Evolutionary conservation across 2,797 vertebrate species (phyloP).

Genomic region (Caiman crocodilus): DNA sequence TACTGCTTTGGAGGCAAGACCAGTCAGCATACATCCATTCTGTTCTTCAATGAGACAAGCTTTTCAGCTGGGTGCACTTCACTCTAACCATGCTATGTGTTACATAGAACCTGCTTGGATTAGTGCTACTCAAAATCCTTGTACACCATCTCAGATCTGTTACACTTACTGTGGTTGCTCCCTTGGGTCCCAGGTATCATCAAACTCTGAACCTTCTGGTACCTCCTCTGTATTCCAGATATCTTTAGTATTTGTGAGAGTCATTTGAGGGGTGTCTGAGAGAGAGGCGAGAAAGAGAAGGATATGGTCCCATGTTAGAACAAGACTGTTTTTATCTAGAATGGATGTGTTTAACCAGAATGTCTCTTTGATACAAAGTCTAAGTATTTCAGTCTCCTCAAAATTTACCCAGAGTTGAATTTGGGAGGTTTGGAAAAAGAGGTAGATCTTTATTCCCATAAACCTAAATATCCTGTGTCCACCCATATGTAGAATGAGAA

Average conservation of each 20-base stretch:
- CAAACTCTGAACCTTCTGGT: constrained; percentile 78
- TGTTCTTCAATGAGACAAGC: background rate
- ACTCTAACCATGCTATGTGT: background rate
- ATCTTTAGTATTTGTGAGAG: constrained; percentile 51
- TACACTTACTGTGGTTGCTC: constrained; percentile 83
- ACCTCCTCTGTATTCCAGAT: constrained; percentile 83
- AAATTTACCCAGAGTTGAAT: background rate
- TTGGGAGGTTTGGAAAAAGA: background rate
- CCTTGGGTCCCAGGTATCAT: constrained; percentile 81
- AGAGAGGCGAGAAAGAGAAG: constrained; percentile 12
- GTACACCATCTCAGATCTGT: constrained; percentile 21
- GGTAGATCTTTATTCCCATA: background rate
- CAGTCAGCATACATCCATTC: background rate
- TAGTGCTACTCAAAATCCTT: background rate
- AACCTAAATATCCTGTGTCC: background rate
- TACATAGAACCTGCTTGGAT: constrained; percentile 23
- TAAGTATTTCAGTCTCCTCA: background rate
- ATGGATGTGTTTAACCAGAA: background rate
- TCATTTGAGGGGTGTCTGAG: constrained; percentile 54
- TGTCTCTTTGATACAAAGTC: background rate
- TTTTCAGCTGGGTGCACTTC: constrained; percentile 15
- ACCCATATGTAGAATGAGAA: background rate
- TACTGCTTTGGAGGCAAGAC: constrained; percentile 40
- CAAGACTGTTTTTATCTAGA: constrained; percentile 16
- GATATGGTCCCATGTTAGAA: constrained; percentile 22